Conservation (phyloP, 2,113 vertebrate genomes). For the Ovis aries region ARS-UI_Ramb_v3.0 NC_056061.1:22845001-22845500, state of each 20-base stretch:
- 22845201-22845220: neutral
- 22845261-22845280: neutral
- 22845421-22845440: neutral
- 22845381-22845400: neutral
- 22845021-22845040: neutral
- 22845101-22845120: neutral
- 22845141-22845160: neutral
- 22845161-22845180: neutral
- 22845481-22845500: neutral
- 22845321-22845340: neutral
- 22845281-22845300: neutral
- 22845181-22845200: neutral
- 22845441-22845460: neutral
- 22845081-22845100: neutral
- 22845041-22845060: neutral
- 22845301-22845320: neutral
- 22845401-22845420: neutral
- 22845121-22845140: neutral
- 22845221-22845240: neutral
- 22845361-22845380: neutral
- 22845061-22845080: neutral
- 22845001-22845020: neutral
- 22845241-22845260: neutral
- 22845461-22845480: neutral
- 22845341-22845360: neutral